Evolutionary conservation across 2,888 invertebrate species (phyloP), one percentile per base, ranked within the genome.

Genomic region (Coelinius sp.): DNA sequence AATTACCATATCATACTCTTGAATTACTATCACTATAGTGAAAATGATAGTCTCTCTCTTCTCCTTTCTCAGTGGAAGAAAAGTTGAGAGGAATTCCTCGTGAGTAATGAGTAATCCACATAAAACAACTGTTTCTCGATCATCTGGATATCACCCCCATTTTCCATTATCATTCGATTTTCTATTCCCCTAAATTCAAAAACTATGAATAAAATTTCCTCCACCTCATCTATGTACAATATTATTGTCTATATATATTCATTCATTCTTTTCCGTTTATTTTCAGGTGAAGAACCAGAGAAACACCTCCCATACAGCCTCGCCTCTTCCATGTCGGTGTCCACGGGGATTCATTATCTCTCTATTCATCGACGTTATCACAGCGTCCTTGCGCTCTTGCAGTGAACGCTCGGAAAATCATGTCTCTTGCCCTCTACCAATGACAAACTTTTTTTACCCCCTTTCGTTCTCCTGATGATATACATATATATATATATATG

Each of bases 321-420:
- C 86, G 86, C 86, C 86, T 84, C 84, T 86, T 86, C 82, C 86
- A 82, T 86, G 86, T 86, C 83, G 82, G 83, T 86, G 86, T 85
- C 86, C 85, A 83, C 80, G 84, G 83, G 84, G 84, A 86, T 86
- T 86, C 86, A 86, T 86, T 86, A 86, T 84, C 84, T 86, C 84
- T 85, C 86, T 86, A 86, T 86, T 86, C 86, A 85, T 83, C 85
- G 85, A 84, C 84, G 82, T 80, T 83, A 81, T 72, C 73, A 66
- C 73, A 38, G 70, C 46, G 63, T 46, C 70, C 46, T 74, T 63
- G 56, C 75, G 77, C 76, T 75, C 77, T 78, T 76, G 75, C 78
- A 79, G 76, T 76, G 52, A 68, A 35, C 64, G 68, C 66, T 73
- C 73, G 74, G 17, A 78, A 71, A 73, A 68, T 74, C 74, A 12